A percentile compares a stretch with the other conserved stretches of the same genome.
These are phyloP conservation scores for Ellobium chinense DNA, from an alignment of 2,888 invertebrate genomes.

Conservation along the genomic window DNA sequence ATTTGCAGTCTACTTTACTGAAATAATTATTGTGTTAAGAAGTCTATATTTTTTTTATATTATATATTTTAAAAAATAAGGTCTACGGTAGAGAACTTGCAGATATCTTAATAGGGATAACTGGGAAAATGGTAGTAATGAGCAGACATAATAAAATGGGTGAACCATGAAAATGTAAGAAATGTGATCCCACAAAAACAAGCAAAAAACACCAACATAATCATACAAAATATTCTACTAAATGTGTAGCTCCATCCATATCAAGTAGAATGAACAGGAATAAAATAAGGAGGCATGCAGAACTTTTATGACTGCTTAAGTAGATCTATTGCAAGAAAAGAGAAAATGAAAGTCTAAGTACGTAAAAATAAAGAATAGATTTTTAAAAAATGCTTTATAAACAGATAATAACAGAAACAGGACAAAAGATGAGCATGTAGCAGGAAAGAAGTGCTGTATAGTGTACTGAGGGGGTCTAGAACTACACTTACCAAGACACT, in stretches of 20 bases:
- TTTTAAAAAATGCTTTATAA: not conserved
- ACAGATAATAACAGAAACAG: not conserved
- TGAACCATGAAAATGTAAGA: not conserved
- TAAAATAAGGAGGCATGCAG: not conserved
- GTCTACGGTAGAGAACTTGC: no score
- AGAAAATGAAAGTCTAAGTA: not conserved
- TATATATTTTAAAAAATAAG: no score
- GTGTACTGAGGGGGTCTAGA: not conserved
- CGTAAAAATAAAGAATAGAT: not conserved
- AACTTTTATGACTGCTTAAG: not conserved
- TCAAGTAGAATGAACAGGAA: not conserved
- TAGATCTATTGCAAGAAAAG: not conserved
- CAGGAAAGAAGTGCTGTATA: not conserved
- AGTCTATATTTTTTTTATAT: no score
- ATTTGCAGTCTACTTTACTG: no score
- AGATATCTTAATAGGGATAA: not conserved
- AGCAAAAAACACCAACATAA: not conserved
- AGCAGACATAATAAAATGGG: not conserved
- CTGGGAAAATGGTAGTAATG: not conserved
- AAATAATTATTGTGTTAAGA: no score
- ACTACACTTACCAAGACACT: not conserved
- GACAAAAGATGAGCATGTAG: not conserved
- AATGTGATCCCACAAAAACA: not conserved
- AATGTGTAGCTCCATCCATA: not conserved
- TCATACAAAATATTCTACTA: not conserved